phyloP scores from a whole-genome alignment of 2,888 invertebrate species.

The Minunthozetes semirufus region DNA sequence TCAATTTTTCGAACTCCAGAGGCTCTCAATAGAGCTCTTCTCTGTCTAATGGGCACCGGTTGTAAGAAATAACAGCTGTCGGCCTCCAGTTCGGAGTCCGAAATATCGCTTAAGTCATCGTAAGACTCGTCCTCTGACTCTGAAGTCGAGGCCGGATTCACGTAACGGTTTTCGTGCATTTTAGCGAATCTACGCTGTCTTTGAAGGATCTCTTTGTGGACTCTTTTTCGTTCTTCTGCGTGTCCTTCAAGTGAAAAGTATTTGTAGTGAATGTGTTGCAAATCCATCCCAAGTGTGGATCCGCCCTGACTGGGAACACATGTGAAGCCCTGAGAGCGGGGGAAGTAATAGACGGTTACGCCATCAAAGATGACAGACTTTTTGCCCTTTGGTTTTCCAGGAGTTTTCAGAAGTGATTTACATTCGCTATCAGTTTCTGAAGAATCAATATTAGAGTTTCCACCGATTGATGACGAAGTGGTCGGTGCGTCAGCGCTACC shows the following conservation, averaged over 20 bases:
- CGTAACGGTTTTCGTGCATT: constrained; percentile 34
- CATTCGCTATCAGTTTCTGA: neutral
- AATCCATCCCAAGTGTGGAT: constrained; percentile 72
- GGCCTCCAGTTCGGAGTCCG: constrained; percentile 73
- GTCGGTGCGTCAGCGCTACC: constrained; percentile 40
- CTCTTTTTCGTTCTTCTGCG: constrained; percentile 70
- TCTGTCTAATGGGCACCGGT: constrained; percentile 84
- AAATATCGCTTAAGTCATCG: constrained; percentile 45
- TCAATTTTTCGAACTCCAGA: constrained; percentile 92
- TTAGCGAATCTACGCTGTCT: constrained; percentile 41
- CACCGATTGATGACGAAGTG: constrained; percentile 29
- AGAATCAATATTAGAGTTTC: constrained; percentile 4
- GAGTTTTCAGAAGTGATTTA: constrained; percentile 37
- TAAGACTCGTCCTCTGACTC: constrained; percentile 42
- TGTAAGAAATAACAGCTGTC: constrained; percentile 82
- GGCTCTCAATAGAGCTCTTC: constrained; percentile 76
- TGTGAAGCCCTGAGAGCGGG: constrained; percentile 60
- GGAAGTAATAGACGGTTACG: constrained; percentile 92
- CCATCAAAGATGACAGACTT: constrained; percentile 78
- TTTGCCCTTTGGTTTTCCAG: constrained; percentile 50
- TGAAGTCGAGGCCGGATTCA: constrained; percentile 31
- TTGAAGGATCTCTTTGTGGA: constrained; percentile 65
- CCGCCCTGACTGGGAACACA: constrained; percentile 55
- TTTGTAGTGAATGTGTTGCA: constrained; percentile 59
- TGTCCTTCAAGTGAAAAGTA: constrained; percentile 80